A percentile compares a stretch with the other conserved stretches of the same genome.
Evolutionary conservation across 2,797 vertebrate genomes (phyloP).

Genomic region (Hydrolagus colliei): DNA sequence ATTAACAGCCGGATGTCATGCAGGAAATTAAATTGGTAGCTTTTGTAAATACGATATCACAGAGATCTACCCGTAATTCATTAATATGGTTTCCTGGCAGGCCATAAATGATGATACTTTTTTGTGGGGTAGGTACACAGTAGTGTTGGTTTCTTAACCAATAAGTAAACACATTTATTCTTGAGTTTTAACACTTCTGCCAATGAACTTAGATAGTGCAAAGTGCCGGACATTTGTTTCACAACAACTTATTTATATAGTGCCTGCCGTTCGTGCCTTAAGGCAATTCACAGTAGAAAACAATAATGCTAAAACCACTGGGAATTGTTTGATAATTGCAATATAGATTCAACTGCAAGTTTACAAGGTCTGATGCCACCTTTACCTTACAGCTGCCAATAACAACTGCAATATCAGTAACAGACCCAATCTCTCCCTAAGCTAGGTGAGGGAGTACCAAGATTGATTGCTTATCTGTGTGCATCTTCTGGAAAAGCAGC

Average conservation of each 20-base stretch:
- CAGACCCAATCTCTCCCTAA: no score
- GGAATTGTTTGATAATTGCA: background rate
- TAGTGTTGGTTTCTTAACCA: slow-evolving; percentile 16
- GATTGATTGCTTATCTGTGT: no score
- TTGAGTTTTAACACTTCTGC: background rate
- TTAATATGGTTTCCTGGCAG: slow-evolving; percentile 51
- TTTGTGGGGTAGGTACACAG: slow-evolving; percentile 35
- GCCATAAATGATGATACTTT: slow-evolving; percentile 38
- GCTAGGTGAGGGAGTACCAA: no score
- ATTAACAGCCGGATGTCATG: slow-evolving; percentile 59
- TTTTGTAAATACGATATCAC: slow-evolving; percentile 57
- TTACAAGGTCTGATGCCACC: background rate
- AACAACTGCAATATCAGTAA: no score
- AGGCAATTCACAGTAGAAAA: no score
- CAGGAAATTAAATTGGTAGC: slow-evolving; percentile 65
- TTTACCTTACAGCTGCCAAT: no score
- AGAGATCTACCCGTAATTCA: slow-evolving; percentile 53
- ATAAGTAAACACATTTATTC: slow-evolving; percentile 26
- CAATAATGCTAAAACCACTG: background rate
- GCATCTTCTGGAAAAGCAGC: no score
- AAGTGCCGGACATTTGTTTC: slow-evolving; percentile 8
- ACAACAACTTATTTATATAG: background rate
- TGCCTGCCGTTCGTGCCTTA: no score
- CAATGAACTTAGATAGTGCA: slow-evolving; percentile 19
- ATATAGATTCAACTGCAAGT: background rate